A percentile compares a stretch with the other conserved stretches of the same genome.
These are phyloP conservation scores for Takifugu ocellatus DNA, from an alignment of 2,797 vertebrate species.

Conservation along the genomic window DNA sequence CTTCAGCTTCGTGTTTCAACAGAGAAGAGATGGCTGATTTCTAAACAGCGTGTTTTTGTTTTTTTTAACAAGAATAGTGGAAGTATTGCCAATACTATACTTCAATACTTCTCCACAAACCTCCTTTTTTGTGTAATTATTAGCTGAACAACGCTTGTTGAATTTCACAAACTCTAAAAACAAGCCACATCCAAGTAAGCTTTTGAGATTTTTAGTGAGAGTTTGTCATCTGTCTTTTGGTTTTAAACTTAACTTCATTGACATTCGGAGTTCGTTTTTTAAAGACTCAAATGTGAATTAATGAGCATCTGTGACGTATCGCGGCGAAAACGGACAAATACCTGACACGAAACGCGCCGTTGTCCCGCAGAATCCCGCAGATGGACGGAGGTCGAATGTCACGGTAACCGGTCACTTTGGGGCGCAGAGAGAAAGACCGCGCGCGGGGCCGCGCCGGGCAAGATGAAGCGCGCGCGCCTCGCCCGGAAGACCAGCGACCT, in stretches of 20 bases:
- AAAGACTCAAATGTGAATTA: no score
- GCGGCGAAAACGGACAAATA: no score
- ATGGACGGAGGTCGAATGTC: no score
- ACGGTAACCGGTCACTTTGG: neutral
- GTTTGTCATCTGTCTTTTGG: neutral
- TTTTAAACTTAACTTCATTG: no score
- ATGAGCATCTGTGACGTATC: no score
- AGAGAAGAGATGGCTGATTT: constrained; percentile 16
- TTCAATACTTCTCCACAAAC: constrained; percentile 41
- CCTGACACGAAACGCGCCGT: no score
- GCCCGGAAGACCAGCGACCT: neutral
- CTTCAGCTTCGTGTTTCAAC: neutral
- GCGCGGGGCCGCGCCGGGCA: neutral
- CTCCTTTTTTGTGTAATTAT: constrained; percentile 44
- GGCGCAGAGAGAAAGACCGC: neutral
- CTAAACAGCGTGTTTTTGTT: constrained; percentile 24
- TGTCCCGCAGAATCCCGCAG: no score
- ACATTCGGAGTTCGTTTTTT: no score
- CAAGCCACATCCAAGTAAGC: no score
- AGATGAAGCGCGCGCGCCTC: neutral
- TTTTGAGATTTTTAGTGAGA: neutral
- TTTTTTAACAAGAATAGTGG: constrained; percentile 26
- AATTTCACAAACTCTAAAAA: neutral
- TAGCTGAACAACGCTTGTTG: constrained; percentile 13
- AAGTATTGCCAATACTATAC: constrained; percentile 9